phyloP scores from a whole-genome alignment of 2,888 invertebrate genomes.

The Parapristionchus giblindavisi region DNA sequence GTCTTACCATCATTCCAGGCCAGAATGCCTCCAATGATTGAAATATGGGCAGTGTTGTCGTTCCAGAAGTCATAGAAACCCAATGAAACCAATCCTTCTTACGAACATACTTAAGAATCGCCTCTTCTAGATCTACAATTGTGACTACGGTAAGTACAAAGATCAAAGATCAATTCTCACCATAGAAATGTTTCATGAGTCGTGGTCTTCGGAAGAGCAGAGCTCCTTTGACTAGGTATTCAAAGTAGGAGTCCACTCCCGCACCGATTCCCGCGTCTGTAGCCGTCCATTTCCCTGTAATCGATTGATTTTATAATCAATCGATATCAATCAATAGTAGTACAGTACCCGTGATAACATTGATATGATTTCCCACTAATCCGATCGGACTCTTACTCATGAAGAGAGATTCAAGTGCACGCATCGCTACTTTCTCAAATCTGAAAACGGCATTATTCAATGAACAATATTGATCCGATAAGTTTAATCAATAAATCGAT shows the following conservation, averaged over 20 bases:
- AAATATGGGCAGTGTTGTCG: slow-evolving; percentile 92
- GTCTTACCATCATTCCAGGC: slow-evolving; percentile 85
- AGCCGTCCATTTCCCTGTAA: slow-evolving; percentile 83
- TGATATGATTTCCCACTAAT: slow-evolving; percentile 89
- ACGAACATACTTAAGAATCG: slow-evolving; percentile 76
- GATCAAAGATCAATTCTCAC: slow-evolving; percentile 60
- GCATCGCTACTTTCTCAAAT: slow-evolving; percentile 87
- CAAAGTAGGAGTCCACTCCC: slow-evolving; percentile 85
- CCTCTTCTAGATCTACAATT: slow-evolving; percentile 71
- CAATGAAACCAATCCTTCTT: slow-evolving; percentile 98
- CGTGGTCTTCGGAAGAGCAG: slow-evolving; percentile 88
- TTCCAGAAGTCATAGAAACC: slow-evolving; percentile 91
- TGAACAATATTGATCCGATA: too few relatives aligned
- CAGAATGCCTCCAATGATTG: slow-evolving; percentile 98
- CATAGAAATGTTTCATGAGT: slow-evolving; percentile 88
- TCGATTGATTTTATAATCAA: background rate
- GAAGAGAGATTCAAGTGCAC: slow-evolving; percentile 87
- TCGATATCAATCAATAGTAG: background rate
- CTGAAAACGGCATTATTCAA: background rate
- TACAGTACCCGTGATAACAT: slow-evolving; percentile 83
- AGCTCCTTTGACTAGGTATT: slow-evolving; percentile 95
- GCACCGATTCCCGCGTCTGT: slow-evolving; percentile 92
- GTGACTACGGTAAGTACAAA: background rate
- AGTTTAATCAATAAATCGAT: slow-evolving; percentile 8
- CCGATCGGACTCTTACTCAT: slow-evolving; percentile 80